phyloP scores from a whole-genome alignment of 2,888 invertebrate genomes.

The Apamea crenata region DNA sequence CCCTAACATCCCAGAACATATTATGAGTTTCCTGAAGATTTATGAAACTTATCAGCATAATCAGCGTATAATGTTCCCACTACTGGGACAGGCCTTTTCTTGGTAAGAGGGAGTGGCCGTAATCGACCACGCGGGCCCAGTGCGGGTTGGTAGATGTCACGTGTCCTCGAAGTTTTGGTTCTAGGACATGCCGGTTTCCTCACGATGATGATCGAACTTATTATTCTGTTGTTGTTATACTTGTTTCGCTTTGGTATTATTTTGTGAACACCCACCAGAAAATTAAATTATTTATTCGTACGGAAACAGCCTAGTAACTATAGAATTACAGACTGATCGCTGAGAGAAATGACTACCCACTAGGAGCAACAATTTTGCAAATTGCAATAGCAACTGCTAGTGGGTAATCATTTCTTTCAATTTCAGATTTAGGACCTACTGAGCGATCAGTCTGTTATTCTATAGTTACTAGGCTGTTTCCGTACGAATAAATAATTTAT shows the following conservation, averaged over 20 bases:
- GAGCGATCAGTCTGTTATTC: neutral
- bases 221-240: neutral
- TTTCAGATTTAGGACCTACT: too few relatives aligned
- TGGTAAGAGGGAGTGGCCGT: neutral
- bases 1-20: neutral
- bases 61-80: neutral
- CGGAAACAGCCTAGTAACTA: neutral
- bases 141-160: neutral
- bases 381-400: neutral
- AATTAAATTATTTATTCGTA: constrained; percentile 1
- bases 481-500: neutral
- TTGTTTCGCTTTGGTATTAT: neutral
- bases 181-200: neutral
- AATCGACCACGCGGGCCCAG: neutral
- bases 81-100: neutral
- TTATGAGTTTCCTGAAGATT: neutral
- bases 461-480: neutral
- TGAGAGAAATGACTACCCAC: neutral
- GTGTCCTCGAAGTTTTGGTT: neutral
- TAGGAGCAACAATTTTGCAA: too few relatives aligned
- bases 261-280: neutral
- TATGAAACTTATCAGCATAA: neutral
- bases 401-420: constrained; percentile 4
- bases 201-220: neutral
- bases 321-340: neutral